Evolutionary conservation across 2,113 vertebrate species (phyloP).

Genomic region (Oenanthe oenanthe): DNA sequence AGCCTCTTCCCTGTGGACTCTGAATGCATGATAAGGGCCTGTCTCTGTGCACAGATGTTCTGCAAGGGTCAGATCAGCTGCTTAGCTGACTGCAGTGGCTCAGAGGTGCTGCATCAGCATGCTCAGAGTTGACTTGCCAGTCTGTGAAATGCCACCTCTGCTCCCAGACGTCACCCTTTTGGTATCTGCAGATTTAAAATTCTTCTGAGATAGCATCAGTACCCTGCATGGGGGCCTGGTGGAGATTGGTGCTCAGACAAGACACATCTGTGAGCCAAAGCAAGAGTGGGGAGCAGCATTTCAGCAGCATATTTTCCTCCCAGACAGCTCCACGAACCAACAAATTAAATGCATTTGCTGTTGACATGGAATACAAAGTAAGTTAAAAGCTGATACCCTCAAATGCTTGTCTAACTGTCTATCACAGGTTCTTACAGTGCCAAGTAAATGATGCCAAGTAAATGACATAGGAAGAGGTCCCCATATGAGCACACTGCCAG

Average conservation of each 20-base stretch:
- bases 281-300: not conserved
- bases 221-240: not conserved
- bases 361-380: constrained; percentile 16
- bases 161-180: not conserved
- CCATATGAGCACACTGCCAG: not conserved
- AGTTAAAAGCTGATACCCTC: not conserved
- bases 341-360: constrained; percentile 9
- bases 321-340: not conserved
- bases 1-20: not conserved
- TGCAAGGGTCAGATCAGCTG: not conserved
- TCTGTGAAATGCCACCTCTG: not conserved
- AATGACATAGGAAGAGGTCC: not conserved
- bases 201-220: not conserved
- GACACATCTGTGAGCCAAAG: not conserved
- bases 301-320: not conserved
- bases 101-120: not conserved
- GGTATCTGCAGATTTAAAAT: not conserved
- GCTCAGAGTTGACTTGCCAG: not conserved
- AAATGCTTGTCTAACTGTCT: constrained; percentile 24
- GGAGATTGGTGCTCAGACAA: not conserved
- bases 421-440: not conserved
- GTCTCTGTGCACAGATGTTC: not conserved
- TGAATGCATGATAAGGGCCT: not conserved
- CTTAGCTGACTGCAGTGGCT: not conserved
- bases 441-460: constrained; percentile 43